phyloP scores from a whole-genome alignment of 2,888 invertebrate genomes.

The Ochropleura plecta region DNA sequence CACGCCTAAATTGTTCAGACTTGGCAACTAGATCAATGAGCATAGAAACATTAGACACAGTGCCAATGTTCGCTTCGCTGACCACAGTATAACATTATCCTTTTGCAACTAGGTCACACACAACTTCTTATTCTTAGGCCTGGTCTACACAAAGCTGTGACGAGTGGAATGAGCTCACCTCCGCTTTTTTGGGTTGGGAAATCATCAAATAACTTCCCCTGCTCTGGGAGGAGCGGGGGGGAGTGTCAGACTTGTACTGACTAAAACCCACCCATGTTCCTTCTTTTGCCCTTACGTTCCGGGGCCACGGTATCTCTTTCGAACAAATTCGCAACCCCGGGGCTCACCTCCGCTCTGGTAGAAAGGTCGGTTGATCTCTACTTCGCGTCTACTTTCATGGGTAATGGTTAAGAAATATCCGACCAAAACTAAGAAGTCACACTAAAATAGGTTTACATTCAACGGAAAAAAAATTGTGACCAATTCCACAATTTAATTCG shows the following conservation, averaged over 20 bases:
- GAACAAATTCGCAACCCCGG: too few relatives aligned
- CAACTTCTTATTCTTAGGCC: conserved; percentile 10
- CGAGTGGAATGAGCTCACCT: background rate
- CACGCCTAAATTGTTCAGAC: conserved; percentile 1
- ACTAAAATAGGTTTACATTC: background rate
- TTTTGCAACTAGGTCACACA: conserved; percentile 43
- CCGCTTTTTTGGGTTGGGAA: too few relatives aligned
- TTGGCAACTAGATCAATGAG: conserved; percentile 30
- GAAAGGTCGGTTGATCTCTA: background rate
- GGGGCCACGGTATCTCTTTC: too few relatives aligned
- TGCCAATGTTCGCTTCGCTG: conserved; percentile 19
- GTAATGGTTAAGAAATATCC: background rate
- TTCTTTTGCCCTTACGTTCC: too few relatives aligned
- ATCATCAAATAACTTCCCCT: too few relatives aligned
- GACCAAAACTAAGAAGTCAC: background rate
- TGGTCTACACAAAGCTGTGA: background rate
- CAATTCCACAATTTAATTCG: background rate
- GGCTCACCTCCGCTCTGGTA: background rate
- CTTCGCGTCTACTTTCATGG: background rate
- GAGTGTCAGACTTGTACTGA: too few relatives aligned
- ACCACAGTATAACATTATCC: conserved; percentile 31
- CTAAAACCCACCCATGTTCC: too few relatives aligned
- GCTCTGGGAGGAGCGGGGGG: too few relatives aligned
- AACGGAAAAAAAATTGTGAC: background rate
- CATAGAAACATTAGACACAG: conserved; percentile 14